phyloP scores from a whole-genome alignment of 2,888 invertebrate genomes.

The Venusia cambrica region DNA sequence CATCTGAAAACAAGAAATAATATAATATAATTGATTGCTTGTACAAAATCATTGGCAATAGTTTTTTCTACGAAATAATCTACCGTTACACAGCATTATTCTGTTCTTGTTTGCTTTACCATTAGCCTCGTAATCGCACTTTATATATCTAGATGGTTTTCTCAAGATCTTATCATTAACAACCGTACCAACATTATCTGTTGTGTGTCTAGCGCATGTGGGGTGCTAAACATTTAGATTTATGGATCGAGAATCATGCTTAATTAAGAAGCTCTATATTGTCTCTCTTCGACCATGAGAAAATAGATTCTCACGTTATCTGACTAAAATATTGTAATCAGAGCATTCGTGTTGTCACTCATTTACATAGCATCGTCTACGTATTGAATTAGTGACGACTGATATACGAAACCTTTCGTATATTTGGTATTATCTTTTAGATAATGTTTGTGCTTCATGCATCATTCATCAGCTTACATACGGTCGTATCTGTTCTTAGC shows the following conservation, averaged over 20 bases:
- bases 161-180: slow-evolving; percentile 44
- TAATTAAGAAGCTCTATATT: slow-evolving; percentile 69
- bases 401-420: slow-evolving; percentile 19
- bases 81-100: slow-evolving; percentile 13
- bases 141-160: slow-evolving; percentile 54
- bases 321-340: slow-evolving; percentile 39
- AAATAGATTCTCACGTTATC: slow-evolving; percentile 48
- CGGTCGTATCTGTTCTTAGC: slow-evolving; percentile 56
- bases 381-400: slow-evolving; percentile 27
- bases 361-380: slow-evolving; percentile 24
- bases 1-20: slow-evolving; percentile 62
- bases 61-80: slow-evolving; percentile 17
- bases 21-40: slow-evolving; percentile 4
- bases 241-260: slow-evolving; percentile 71
- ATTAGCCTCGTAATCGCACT: slow-evolving; percentile 29
- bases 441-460: slow-evolving; percentile 44
- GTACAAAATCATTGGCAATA: neutral
- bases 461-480: slow-evolving; percentile 68
- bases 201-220: slow-evolving; percentile 24
- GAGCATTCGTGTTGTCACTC: slow-evolving; percentile 35
- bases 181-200: slow-evolving; percentile 24
- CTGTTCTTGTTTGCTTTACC: slow-evolving; percentile 27
- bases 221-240: slow-evolving; percentile 64
- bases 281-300: slow-evolving; percentile 53
- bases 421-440: slow-evolving; percentile 17